A percentile compares a stretch with the other conserved stretches of the same genome.
Conservation (phyloP, 1,140 invertebrate species). For the Drosophila carrolli region DNA sequence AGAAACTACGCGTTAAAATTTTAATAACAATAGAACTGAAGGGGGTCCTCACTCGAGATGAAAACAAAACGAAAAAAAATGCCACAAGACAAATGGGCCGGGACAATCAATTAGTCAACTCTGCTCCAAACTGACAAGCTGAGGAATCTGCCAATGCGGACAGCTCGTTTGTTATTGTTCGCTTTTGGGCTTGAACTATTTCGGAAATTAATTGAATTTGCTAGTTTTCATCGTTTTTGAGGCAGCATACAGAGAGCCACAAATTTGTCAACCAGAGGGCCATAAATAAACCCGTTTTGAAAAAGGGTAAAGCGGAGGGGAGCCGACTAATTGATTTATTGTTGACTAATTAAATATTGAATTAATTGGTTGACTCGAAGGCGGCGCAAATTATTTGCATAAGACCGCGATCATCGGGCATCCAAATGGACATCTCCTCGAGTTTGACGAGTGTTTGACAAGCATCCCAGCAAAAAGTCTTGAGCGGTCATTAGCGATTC, state of each 20-base stretch:
- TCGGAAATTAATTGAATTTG: conserved; percentile 77
- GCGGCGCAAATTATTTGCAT: conserved; percentile 69
- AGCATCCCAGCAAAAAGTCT: conserved; percentile 39
- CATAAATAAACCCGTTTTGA: conserved; percentile 71
- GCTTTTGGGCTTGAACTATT: conserved; percentile 63
- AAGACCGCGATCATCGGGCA: conserved; percentile 30
- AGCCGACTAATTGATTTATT: conserved; percentile 79
- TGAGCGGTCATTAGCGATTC: conserved; percentile 42
- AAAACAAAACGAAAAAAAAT: conserved; percentile 15
- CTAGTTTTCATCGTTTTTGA: conserved; percentile 53
- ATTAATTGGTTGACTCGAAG: conserved; percentile 70
- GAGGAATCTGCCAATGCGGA: conserved; percentile 42
- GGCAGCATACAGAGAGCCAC: conserved; percentile 23
- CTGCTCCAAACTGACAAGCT: conserved; percentile 37
- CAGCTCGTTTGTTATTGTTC: conserved; percentile 49
- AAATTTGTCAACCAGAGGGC: conserved; percentile 69
- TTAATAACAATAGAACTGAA: conserved; percentile 62
- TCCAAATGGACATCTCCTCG: conserved; percentile 16
- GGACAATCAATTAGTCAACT: conserved; percentile 75
- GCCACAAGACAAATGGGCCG: conserved; percentile 66
- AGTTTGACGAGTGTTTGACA: conserved; percentile 66
- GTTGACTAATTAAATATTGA: conserved; percentile 83
- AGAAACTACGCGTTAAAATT: conserved; percentile 72
- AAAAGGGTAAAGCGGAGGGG: conserved; percentile 1
- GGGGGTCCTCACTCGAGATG: conserved; percentile 31